Percentiles rank a stretch among this genome's conserved stretches.
Conservation (phyloP, 2,113 vertebrate genomes). For the Leptodactylus fuscus region DNA sequence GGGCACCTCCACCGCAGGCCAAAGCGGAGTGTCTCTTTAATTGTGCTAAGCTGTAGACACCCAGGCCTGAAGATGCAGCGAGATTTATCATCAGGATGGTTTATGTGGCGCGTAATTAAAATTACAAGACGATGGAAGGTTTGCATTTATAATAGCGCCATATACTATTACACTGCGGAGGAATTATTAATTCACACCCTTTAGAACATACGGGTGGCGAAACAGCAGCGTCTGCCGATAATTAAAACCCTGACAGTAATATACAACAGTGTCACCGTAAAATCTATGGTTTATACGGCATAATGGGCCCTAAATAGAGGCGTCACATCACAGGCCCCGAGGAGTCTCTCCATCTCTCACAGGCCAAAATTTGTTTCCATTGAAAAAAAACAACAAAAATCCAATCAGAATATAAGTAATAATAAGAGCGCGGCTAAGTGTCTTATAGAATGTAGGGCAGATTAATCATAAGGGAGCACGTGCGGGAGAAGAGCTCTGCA, state of each 20-base stretch:
- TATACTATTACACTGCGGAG: neutral
- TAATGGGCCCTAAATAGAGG: slow-evolving; percentile 66
- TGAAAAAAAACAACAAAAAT: slow-evolving; percentile 35
- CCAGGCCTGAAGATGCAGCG: too few relatives aligned
- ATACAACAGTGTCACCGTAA: slow-evolving; percentile 52
- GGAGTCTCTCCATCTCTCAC: slow-evolving; percentile 64
- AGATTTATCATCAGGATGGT: neutral
- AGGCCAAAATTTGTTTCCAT: slow-evolving; percentile 65
- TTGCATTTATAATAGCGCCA: neutral
- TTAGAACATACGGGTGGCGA: neutral
- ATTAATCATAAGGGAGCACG: slow-evolving; percentile 68
- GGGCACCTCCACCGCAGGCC: too few relatives aligned
- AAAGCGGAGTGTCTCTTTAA: too few relatives aligned
- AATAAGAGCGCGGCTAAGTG: slow-evolving; percentile 66
- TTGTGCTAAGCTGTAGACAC: too few relatives aligned
- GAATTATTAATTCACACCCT: neutral
- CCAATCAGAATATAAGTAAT: slow-evolving; percentile 67
- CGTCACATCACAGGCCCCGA: slow-evolving; percentile 62
- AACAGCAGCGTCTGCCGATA: neutral
- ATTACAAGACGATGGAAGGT: neutral
- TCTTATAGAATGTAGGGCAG: slow-evolving; percentile 67
- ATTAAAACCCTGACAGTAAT: slow-evolving; percentile 42
- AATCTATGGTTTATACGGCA: slow-evolving; percentile 52
- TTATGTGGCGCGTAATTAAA: neutral
- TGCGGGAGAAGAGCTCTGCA: neutral